phyloP scores from a whole-genome alignment of 2,113 vertebrate genomes.

The Brachypteracias leptosomus region DNA sequence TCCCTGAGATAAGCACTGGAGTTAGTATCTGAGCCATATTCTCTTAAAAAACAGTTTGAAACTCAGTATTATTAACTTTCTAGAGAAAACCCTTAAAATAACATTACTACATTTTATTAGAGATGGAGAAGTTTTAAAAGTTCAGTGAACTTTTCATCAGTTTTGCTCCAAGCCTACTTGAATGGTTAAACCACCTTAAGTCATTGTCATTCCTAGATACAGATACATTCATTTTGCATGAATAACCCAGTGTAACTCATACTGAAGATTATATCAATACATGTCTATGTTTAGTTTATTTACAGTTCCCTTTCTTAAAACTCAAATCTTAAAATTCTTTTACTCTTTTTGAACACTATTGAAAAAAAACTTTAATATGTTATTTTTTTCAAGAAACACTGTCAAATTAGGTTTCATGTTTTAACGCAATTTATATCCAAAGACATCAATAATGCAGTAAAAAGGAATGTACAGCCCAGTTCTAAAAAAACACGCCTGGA shows the following conservation, averaged over 20 bases:
- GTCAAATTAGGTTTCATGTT: background rate
- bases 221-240: background rate
- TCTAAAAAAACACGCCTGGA: background rate
- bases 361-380: background rate
- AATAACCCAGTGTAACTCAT: background rate
- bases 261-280: background rate
- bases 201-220: background rate
- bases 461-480: background rate
- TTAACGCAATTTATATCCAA: background rate
- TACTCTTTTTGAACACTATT: background rate
- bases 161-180: background rate
- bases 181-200: background rate
- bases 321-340: background rate
- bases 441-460: background rate
- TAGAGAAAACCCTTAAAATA: background rate
- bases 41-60: background rate
- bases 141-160: background rate
- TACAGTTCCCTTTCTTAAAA: background rate
- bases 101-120: background rate
- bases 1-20: background rate
- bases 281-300: background rate
- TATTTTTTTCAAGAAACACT: background rate
- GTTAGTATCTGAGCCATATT: background rate
- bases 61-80: background rate
- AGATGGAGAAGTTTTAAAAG: background rate